Percentiles rank a stretch among this genome's conserved stretches.
Conservation (phyloP, 1,140 invertebrate species). For the Probaryconus sp. region DNA sequence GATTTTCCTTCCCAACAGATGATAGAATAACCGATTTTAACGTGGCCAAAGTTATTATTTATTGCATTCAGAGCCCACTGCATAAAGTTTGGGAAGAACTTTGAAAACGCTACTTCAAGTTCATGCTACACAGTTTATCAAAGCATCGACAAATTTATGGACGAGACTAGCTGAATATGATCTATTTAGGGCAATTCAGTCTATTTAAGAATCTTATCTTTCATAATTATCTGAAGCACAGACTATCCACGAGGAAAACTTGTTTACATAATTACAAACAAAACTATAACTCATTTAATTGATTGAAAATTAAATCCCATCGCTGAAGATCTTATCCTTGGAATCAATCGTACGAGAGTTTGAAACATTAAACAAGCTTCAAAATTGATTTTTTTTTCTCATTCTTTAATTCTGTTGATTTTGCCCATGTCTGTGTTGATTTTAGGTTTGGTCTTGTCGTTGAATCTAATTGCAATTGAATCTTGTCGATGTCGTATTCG, state of each 20-base stretch:
- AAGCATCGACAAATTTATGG: conserved; percentile 29
- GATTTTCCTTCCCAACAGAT: background rate
- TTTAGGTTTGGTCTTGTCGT: conserved; percentile 11
- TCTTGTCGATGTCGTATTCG: conserved; percentile 1
- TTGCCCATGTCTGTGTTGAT: conserved; percentile 11
- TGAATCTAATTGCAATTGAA: conserved; percentile 8
- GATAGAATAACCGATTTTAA: conserved; percentile 15
- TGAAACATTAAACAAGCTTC: no score
- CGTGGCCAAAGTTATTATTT: conserved; percentile 19
- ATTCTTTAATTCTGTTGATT: no score
- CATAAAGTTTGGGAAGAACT: conserved; percentile 20
- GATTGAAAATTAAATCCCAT: no score
- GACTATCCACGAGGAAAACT: no score
- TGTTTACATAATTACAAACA: no score
- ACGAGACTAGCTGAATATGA: conserved; percentile 21
- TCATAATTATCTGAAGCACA: background rate
- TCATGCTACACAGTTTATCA: conserved; percentile 23
- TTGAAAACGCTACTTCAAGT: conserved; percentile 29
- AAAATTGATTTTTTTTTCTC: no score
- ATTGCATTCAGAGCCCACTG: conserved; percentile 15
- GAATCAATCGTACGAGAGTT: no score
- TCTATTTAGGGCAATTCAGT: conserved; percentile 25
- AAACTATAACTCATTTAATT: no score
- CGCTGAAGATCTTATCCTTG: no score
- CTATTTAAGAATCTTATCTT: conserved; percentile 19